Evolutionary conservation across 64 coral and sea anemone genomes (phyloP), one percentile per base, ranked within the genome.

Genomic region (Montipora foliosa): DNA sequence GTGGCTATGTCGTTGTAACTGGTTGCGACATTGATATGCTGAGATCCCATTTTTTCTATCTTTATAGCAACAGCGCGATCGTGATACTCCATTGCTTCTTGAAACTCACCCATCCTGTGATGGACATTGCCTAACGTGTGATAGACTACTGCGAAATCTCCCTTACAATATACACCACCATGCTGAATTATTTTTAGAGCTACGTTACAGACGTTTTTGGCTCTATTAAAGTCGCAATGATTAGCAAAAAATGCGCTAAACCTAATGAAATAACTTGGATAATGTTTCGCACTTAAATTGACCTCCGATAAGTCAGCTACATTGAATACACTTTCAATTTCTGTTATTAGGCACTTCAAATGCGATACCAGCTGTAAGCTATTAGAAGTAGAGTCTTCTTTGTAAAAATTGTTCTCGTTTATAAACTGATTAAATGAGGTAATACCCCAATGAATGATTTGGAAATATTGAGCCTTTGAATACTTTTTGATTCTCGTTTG

Each of bases 361-460:
- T 66, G 61, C 0, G 15, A 0, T 14, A 66, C 61, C 11, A 66
- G 52, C 52, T 55, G 11, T 0, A 15, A 12, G 15, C 10, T 17
- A 0, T 12, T 66, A 13, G 12, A 13, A 66, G 0, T 66, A 3
- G 15, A 66, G 12, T 66, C 61, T 17, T 0, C 1, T 12, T 15
- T 12, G 0, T 55, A 0, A 55, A 55, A 0, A 66, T 66, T 8
- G 0, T 25, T 13, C 2, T 49, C 58, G 0, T 55, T 0, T 55
- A 58, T 83, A 13, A 55, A 48, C 76, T 51, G 49, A 44, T 2
- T 19, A 66, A 66, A 66, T 12, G 61, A 12, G 10, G 61, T 66
- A 66, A 66, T 66, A 66, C 10, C 61, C 61, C 61, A 4, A 66
- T 66, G 61, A 66, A 66, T 4, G 61, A 66, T 17, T 66, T 66